Evolutionary conservation across 2,888 invertebrate genomes (phyloP).

Genomic region (Brachylomia viminalis): DNA sequence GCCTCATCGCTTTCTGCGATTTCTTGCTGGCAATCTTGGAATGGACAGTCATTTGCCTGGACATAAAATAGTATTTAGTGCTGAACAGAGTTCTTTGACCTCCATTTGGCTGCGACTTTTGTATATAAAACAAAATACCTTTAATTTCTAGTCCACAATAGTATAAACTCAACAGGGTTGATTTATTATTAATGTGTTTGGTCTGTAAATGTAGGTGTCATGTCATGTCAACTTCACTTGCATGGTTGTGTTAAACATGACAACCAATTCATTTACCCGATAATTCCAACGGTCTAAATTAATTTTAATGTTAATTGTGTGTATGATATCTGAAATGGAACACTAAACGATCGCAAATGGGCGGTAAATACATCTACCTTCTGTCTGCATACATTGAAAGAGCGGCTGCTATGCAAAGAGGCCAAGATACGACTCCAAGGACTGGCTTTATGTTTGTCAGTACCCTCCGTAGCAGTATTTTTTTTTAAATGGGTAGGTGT

Average conservation of each 20-base stretch:
- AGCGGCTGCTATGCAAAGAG: too few relatives aligned
- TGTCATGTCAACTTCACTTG: slow-evolving; percentile 24
- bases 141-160: not conserved
- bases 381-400: not conserved
- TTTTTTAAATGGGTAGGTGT: too few relatives aligned
- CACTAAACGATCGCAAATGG: too few relatives aligned
- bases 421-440: not conserved
- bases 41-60: too few relatives aligned
- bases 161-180: not conserved
- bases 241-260: not conserved
- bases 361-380: not conserved
- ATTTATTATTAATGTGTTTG: slow-evolving; percentile 11
- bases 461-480: too few relatives aligned
- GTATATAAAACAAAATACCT: not conserved
- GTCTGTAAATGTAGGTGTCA: slow-evolving; percentile 3
- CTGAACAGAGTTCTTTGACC: too few relatives aligned
- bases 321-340: not conserved
- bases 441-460: not conserved
- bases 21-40: too few relatives aligned
- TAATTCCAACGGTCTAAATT: slow-evolving; percentile 10
- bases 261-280: slow-evolving; percentile 12
- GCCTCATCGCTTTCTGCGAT: too few relatives aligned
- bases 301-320: not conserved
- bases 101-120: too few relatives aligned
- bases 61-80: too few relatives aligned